Conservation (phyloP, 1,140 invertebrate species). For the Drosophila virilis region DNA sequence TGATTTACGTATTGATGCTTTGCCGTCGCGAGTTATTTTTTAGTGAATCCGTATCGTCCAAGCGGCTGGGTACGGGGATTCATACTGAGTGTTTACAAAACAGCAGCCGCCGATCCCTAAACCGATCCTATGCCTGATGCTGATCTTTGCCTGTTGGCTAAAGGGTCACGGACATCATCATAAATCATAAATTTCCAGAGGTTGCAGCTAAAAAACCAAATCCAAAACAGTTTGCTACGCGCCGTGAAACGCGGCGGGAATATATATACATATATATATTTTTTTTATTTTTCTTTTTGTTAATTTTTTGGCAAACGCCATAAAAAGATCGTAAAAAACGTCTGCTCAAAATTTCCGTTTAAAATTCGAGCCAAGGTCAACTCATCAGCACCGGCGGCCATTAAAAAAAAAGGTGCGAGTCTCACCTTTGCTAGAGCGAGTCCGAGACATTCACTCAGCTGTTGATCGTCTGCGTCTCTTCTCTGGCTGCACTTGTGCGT, state of each 20-base stretch:
- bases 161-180: constrained; percentile 74
- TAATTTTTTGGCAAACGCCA: constrained; percentile 31
- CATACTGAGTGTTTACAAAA: constrained; percentile 84
- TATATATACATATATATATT: background rate
- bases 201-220: constrained; percentile 73
- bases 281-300: constrained; percentile 8
- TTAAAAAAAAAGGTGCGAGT: constrained; percentile 66
- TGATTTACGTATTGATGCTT: constrained; percentile 36
- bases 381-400: constrained; percentile 49
- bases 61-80: constrained; percentile 62
- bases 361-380: constrained; percentile 74
- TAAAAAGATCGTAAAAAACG: constrained; percentile 69
- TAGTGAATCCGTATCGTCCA: constrained; percentile 70
- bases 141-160: constrained; percentile 59
- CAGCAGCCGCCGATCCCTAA: constrained; percentile 62
- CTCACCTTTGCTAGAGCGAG: constrained; percentile 24
- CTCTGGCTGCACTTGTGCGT: constrained; percentile 64
- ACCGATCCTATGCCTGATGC: constrained; percentile 34
- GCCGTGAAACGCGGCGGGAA: constrained; percentile 50
- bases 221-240: constrained; percentile 72
- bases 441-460: constrained; percentile 13
- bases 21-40: constrained; percentile 38
- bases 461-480: constrained; percentile 5
- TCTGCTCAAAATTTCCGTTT: constrained; percentile 63
- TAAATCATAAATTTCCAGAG: constrained; percentile 82